Evolutionary conservation across 1,140 invertebrate genomes (phyloP).

Genomic region (Eupristina koningsbergeri): DNA sequence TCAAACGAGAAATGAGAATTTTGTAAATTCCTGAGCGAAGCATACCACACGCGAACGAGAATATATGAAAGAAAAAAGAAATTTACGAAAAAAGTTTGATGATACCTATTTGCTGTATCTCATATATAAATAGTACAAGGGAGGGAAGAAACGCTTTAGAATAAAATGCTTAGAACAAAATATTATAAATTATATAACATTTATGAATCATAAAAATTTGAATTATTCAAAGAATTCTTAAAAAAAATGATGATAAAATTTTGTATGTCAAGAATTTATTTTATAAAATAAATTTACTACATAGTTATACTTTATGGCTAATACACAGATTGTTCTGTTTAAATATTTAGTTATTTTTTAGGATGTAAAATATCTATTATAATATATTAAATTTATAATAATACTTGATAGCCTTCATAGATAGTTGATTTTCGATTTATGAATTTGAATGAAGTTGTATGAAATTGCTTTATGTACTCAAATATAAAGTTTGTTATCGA

Average conservation of each 20-base stretch:
- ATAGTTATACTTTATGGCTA: not conserved
- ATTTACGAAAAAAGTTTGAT: not conserved
- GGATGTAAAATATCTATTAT: not conserved
- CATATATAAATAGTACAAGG: not conserved
- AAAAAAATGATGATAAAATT: not conserved
- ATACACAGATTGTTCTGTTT: not conserved
- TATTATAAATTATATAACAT: not conserved
- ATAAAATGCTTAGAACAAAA: not conserved
- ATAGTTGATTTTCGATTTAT: not conserved
- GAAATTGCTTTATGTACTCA: too few species aligned
- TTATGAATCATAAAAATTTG: not conserved
- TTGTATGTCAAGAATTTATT: not conserved
- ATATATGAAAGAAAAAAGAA: not conserved
- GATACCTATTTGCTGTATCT: not conserved
- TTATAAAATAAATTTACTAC: not conserved
- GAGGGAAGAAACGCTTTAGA: not conserved
- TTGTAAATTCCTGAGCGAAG: constrained; percentile 25
- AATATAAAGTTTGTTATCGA: too few species aligned
- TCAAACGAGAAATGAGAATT: constrained; percentile 29
- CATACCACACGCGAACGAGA: not conserved
- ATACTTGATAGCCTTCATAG: not conserved
- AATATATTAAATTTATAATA: not conserved
- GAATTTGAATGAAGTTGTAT: not conserved
- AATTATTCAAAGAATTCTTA: not conserved
- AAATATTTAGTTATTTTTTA: too few species aligned